A percentile compares a stretch with the other conserved stretches of the same genome.
Conservation (phyloP, 1,140 invertebrate genomes). For the Dreissena rostriformis region DNA sequence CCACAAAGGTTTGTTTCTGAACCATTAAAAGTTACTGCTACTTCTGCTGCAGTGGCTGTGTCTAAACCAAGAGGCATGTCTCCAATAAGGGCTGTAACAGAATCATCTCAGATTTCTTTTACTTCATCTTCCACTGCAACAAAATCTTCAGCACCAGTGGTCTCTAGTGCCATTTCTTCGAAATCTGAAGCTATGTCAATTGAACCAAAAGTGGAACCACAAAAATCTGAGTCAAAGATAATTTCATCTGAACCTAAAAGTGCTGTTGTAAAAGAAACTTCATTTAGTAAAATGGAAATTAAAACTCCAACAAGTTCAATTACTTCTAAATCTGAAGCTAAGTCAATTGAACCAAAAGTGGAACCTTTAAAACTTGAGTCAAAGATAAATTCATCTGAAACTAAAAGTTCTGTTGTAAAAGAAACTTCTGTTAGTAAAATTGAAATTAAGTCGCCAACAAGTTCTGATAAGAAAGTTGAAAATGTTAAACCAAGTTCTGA, state of each 20-base stretch:
- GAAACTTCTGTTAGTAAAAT: background rate
- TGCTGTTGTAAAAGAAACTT: background rate
- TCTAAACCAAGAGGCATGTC: conserved; percentile 5
- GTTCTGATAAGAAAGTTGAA: no score
- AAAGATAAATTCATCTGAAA: background rate
- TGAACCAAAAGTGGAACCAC: conserved; percentile 16
- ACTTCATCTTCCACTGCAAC: no score
- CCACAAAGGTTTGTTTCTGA: conserved; percentile 1
- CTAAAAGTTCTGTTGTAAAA: background rate
- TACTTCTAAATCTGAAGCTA: background rate
- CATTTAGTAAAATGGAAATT: no score
- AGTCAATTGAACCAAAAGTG: conserved; percentile 20
- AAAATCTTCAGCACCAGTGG: background rate
- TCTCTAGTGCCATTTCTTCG: background rate
- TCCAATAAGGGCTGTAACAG: background rate
- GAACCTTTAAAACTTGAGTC: conserved; percentile 2
- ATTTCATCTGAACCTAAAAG: background rate
- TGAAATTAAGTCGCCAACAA: no score
- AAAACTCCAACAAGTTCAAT: background rate
- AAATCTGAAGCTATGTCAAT: conserved; percentile 13
- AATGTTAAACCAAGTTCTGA: no score
- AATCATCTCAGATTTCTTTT: no score
- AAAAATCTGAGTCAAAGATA: background rate
- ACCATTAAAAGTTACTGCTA: background rate
- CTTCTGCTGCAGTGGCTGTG: background rate